Base-by-base conservation (phyloP, 2,113 vertebrate genomes). In the Nerophis ophidion region DNA sequence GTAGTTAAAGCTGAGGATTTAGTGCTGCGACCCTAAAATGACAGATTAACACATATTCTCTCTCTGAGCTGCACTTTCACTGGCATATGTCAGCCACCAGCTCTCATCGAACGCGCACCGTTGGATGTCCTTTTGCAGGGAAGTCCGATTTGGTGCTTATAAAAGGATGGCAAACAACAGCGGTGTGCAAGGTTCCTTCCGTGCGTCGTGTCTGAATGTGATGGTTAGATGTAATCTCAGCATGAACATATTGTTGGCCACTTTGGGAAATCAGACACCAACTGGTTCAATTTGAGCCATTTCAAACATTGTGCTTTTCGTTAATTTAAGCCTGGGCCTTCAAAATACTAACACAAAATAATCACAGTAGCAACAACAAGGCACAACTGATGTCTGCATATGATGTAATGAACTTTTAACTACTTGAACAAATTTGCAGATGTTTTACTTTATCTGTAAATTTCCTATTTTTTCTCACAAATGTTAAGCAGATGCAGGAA, bases 121-220 rank as follows among this genome's bases (percentile, higher is more conserved):
- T 44, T 49, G 62, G 40, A 47, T 70, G 65, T 52, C 65, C 40
- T 70, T 64, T 61, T 61, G 48, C 48, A 71, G 15, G 40, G 57
- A 36, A 61, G 65, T 66, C 69, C 69, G 51, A 61, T 64, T 33
- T 69, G 61, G 47, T 58, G 52, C 66, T 74, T 81, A 76, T 71
- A 84, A 86, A 83, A 75, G 45, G 67, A 63, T 47, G 47, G 75
- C 67, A 74, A 81, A 87, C 73, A 81, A 74, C 77, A 65, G 57
- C 1, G 34, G 50, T 64, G 70, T 63, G 71, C 77, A 83, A 81
- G 69, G 50, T 70, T 82, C 72, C 0, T 70, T 82, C 72, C 0
- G 46, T 63, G 57, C 76, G 49, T 55, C 33, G 66, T 59, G 57
- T 76, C 65, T 59, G 70, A 68, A 71, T 75, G 67, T 44, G 71